Evolutionary conservation across 35 echinoderm and acorn worm genomes (phyloP), one percentile per base, ranked within the genome.

Genomic region (Strongylocentrotus purpuratus): DNA sequence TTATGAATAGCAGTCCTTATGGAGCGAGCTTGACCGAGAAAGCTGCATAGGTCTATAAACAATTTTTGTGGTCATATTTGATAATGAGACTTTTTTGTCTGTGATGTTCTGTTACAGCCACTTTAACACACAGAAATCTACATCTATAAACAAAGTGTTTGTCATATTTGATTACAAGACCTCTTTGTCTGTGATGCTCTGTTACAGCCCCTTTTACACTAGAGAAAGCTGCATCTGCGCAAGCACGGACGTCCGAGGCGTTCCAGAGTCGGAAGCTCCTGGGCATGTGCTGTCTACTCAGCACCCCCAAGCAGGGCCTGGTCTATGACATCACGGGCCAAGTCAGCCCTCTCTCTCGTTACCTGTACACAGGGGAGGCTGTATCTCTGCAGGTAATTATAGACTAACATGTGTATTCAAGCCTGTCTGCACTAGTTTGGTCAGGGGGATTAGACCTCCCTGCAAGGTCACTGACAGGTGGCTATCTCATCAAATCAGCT

Each of bases 321-420:
- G 91, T 93, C 46, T 93, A 93, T 58, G 91, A 93, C 48, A 58
- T 93, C 91, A 48, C 41, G n/a, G 91, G 48, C 46, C 91, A 47
- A 93, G 91, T 93, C 10, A 31, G 47, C 48, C 91, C 91, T 28
- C 91, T 93, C 91, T 93, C 91, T 50, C 48, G 48, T 33, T 93
- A 93, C 48, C 48, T 93, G 4, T 93, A 93, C 48, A 93, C 91
- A 58, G 91, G 46, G 14, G 48, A 93, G 22, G 91, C 91, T 14
- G 48, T 93, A 31, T 47, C 91, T 25, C 13, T 93, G 31, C n/a
- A 93, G 17, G 91, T 93, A 93, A 58, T 46, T 58, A 41, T 41
- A 41, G 0, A 1, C 35, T 41, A 41, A 41, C 35, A 41, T 41
- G 35, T 41, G 1, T 41, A 41, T 41, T 41, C 0, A 41, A 41